phyloP scores from a whole-genome alignment of 2,797 vertebrate species.

The Gymnothorax javanicus region DNA sequence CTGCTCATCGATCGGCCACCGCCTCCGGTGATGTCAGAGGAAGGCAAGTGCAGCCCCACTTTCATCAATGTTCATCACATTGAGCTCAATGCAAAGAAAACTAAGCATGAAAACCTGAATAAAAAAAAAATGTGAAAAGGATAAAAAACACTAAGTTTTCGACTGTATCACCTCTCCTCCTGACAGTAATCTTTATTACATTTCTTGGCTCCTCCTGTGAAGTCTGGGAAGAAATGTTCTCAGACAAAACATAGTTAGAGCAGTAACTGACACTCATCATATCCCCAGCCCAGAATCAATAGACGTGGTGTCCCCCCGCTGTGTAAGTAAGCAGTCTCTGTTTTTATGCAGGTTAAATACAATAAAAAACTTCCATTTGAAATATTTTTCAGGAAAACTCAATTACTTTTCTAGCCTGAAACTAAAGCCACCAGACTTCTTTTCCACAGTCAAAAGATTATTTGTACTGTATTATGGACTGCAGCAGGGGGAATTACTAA shows the following conservation, averaged over 20 bases:
- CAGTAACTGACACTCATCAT: slow-evolving; percentile 72
- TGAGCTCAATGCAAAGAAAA: background rate
- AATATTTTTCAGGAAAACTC: background rate
- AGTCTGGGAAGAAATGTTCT: slow-evolving; percentile 70
- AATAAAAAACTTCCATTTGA: slow-evolving; percentile 34
- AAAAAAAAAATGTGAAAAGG: background rate
- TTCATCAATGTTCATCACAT: slow-evolving; percentile 45
- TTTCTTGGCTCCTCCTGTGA: slow-evolving; percentile 55
- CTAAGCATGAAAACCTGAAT: background rate
- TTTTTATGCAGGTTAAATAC: slow-evolving; percentile 58
- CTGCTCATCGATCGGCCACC: slow-evolving; percentile 40
- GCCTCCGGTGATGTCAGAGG: slow-evolving; percentile 42
- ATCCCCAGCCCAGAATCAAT: slow-evolving; percentile 70
- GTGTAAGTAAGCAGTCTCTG: slow-evolving; percentile 61
- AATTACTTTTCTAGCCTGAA: background rate
- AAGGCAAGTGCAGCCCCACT: slow-evolving; percentile 53
- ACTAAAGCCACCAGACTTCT: background rate
- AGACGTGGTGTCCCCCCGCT: slow-evolving; percentile 56
- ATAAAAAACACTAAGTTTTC: slow-evolving; percentile 61
- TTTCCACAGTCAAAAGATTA: background rate
- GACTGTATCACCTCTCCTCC: slow-evolving; percentile 54
- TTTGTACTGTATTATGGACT: background rate
- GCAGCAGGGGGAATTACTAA: background rate
- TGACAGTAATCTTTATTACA: slow-evolving; percentile 54
- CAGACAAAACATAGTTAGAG: slow-evolving; percentile 72